phyloP scores from a whole-genome alignment of 2,888 invertebrate genomes.

The Andrena minutula region DNA sequence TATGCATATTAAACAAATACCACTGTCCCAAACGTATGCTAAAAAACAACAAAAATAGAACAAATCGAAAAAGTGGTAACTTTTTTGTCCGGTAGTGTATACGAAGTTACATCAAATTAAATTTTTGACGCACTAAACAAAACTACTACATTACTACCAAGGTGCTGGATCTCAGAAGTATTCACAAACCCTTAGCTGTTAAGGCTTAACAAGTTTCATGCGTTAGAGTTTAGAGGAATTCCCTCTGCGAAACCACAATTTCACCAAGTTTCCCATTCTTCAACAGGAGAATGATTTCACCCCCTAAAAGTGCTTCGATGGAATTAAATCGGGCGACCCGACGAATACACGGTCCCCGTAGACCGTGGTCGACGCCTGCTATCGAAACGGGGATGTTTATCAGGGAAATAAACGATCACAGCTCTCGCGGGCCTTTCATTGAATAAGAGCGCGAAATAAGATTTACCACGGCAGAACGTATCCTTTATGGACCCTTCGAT shows the following conservation, averaged over 20 bases:
- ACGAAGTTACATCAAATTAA: too few relatives aligned
- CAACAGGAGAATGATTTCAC: neutral
- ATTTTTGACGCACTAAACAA: too few relatives aligned
- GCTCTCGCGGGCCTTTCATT: constrained; percentile 55
- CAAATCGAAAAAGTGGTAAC: too few relatives aligned
- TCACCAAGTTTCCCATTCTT: neutral
- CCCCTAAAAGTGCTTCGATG: constrained; percentile 1
- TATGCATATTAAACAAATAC: too few relatives aligned
- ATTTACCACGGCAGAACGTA: constrained; percentile 59
- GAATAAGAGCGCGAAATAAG: constrained; percentile 66
- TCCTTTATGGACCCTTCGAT: constrained; percentile 64
- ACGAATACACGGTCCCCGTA: constrained; percentile 8
- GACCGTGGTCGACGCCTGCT: constrained; percentile 23
- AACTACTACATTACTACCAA: too few relatives aligned
- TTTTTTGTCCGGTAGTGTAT: too few relatives aligned
- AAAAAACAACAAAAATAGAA: too few relatives aligned
- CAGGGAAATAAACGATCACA: constrained; percentile 60
- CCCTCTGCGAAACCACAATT: neutral
- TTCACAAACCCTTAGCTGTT: neutral
- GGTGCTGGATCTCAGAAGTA: neutral
- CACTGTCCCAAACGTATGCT: too few relatives aligned
- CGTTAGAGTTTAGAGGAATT: neutral
- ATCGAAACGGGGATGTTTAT: constrained; percentile 58
- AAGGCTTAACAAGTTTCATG: neutral
- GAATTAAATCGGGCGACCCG: constrained; percentile 28